These are phyloP conservation scores for Euphonia xanthogaster DNA, from an alignment of 2,797 vertebrate genomes.

Conservation along the genomic window DNA sequence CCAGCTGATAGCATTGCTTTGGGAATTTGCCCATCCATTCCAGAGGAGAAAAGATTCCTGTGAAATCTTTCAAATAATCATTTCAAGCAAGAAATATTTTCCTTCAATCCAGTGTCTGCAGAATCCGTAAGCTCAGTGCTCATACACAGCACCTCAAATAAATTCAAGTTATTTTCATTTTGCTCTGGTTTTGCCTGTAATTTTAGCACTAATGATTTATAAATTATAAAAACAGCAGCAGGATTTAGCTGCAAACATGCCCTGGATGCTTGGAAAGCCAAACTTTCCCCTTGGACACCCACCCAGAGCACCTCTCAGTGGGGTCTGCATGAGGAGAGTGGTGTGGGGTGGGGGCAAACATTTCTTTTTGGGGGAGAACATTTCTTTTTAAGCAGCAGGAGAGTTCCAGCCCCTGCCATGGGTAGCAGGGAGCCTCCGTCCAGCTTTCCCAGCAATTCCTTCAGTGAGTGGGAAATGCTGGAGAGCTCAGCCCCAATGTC, in stretches of 20 bases:
- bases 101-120: background rate
- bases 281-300: background rate
- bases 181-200: background rate
- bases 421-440: background rate
- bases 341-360: rapidly evolving
- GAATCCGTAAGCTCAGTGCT: background rate
- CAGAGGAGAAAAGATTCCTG: background rate
- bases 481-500: background rate
- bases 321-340: background rate
- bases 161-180: background rate
- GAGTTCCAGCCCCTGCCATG: background rate
- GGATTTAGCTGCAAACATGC: background rate
- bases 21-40: background rate
- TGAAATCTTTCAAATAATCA: slow-evolving; percentile 28
- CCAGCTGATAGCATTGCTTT: slow-evolving; percentile 41
- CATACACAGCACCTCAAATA: rapidly evolving
- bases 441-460: slow-evolving; percentile 10
- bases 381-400: background rate
- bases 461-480: background rate
- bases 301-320: rapidly evolving
- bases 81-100: slow-evolving; percentile 38
- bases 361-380: background rate
- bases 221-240: background rate
- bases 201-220: rapidly evolving
- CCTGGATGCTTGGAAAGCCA: background rate